These are phyloP conservation scores for Pemphigus obesinymphae DNA, from an alignment of 1,140 invertebrate species.

Conservation along the genomic window DNA sequence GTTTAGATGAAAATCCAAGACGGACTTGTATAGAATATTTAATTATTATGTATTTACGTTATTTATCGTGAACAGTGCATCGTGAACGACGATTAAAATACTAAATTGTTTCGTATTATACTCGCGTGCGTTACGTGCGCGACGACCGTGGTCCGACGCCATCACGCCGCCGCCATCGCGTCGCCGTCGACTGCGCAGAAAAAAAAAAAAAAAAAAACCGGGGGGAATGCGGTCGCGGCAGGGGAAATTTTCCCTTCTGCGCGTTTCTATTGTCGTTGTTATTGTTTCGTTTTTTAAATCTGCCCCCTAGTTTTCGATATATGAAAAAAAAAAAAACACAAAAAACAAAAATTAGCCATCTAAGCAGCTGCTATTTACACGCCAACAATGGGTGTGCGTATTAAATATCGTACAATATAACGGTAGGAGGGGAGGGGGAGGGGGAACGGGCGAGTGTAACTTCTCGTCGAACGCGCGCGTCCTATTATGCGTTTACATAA, in stretches of 20 bases:
- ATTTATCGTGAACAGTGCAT: too few species aligned
- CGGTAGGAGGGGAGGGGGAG: background rate
- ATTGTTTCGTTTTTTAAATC: conserved; percentile 20
- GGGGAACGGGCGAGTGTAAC: background rate
- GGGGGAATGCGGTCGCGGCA: background rate
- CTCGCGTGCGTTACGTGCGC: background rate
- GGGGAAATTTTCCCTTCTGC: background rate
- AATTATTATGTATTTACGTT: too few species aligned
- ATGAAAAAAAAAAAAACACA: background rate
- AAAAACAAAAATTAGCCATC: conserved; percentile 23
- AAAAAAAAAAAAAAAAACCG: too few species aligned
- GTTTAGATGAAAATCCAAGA: too few species aligned
- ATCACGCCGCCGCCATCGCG: conserved; percentile 7
- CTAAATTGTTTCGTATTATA: too few species aligned
- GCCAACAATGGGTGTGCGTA: conserved; percentile 9
- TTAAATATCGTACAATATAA: background rate
- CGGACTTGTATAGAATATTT: too few species aligned
- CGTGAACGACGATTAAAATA: too few species aligned
- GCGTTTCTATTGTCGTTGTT: conserved; percentile 4
- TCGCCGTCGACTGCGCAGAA: background rate
- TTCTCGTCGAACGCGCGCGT: background rate
- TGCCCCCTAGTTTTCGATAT: background rate
- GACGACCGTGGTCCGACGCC: background rate
- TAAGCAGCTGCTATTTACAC: conserved; percentile 25
- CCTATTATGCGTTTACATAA: background rate